A percentile compares a stretch with the other conserved stretches of the same genome.
Evolutionary conservation across 2,113 vertebrate species (phyloP).

Genomic region (Percina caprodes): DNA sequence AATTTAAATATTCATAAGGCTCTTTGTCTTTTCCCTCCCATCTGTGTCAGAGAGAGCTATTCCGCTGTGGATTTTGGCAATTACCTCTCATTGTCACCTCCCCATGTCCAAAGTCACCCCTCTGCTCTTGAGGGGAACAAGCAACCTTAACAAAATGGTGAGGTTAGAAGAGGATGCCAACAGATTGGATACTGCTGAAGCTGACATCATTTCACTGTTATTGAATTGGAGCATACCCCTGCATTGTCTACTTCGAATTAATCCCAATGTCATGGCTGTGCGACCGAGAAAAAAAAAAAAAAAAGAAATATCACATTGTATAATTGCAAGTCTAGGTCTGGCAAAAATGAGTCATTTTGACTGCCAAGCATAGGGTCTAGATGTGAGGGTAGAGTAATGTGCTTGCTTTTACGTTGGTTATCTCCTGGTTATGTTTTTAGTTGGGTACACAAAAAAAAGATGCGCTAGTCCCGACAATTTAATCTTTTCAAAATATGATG

Average conservation of each 20-base stretch:
- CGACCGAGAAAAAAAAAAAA: conserved; percentile 55
- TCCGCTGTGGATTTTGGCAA: conserved; percentile 81
- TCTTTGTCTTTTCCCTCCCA: conserved; percentile 76
- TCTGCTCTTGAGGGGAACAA: conserved; percentile 56
- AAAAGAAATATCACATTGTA: conserved; percentile 70
- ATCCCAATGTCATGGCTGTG: conserved; percentile 64
- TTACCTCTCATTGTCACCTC: conserved; percentile 76
- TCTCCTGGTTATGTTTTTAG: conserved; percentile 28
- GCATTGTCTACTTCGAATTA: conserved; percentile 69
- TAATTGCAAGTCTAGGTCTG: conserved; percentile 63
- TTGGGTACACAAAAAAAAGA: neutral
- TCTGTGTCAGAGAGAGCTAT: conserved; percentile 67
- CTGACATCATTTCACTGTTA: conserved; percentile 67
- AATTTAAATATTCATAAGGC: conserved; percentile 84
- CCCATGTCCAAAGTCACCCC: conserved; percentile 71
- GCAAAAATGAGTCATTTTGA: conserved; percentile 59
- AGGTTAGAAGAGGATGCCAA: conserved; percentile 62
- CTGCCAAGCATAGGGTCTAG: conserved; percentile 25
- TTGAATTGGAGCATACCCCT: conserved; percentile 53
- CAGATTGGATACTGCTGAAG: conserved; percentile 62
- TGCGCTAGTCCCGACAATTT: neutral
- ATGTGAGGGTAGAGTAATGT: conserved; percentile 6
- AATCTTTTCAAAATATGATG: conserved; percentile 14
- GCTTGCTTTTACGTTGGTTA: conserved; percentile 11
- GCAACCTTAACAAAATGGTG: conserved; percentile 72